Conservation (phyloP, 2,113 vertebrate species). For the Axis porcinus region DNA sequence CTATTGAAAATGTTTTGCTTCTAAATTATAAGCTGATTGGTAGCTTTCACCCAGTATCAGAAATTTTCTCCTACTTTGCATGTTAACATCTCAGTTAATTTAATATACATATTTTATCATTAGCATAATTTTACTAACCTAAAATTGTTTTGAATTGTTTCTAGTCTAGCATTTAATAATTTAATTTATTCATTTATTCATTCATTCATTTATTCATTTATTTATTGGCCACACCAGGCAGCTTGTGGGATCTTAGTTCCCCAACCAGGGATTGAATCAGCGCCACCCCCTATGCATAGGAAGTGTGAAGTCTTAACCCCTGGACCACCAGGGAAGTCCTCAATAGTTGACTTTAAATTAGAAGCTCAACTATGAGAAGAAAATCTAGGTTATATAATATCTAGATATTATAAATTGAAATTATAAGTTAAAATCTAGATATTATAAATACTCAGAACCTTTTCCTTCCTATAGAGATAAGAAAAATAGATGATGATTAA, state of each 20-base stretch:
- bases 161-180: neutral
- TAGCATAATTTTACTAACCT: conserved; percentile 32
- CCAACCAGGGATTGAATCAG: neutral
- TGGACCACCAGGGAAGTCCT: neutral
- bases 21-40: neutral
- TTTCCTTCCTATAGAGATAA: neutral
- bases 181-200: neutral
- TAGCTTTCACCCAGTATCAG: neutral
- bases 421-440: neutral
- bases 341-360: conserved; percentile 13
- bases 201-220: neutral
- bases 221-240: neutral
- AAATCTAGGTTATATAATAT: neutral
- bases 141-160: conserved; percentile 10
- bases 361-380: neutral
- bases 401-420: neutral
- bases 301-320: neutral
- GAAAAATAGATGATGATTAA: neutral
- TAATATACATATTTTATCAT: neutral
- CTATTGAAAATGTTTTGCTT: neutral
- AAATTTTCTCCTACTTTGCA: neutral
- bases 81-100: neutral
- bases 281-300: neutral
- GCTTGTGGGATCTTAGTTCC: neutral
- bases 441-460: neutral